Conservation (phyloP, 2,888 invertebrate species). For the Papilio gigon region DNA sequence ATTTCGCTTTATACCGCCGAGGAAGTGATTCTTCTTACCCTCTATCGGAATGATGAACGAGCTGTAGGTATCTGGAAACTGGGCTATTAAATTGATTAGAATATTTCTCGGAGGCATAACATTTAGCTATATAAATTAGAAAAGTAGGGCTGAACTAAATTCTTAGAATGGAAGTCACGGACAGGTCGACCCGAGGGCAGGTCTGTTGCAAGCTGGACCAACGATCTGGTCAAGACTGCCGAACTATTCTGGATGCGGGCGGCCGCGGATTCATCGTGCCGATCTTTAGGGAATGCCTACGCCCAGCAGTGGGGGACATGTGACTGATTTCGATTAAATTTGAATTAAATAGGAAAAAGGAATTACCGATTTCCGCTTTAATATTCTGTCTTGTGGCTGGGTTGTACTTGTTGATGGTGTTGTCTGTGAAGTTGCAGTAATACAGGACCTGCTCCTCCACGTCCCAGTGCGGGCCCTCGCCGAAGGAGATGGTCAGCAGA, state of each 20-base stretch:
- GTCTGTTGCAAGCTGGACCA: too few species aligned
- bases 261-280: too few species aligned
- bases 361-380: slow-evolving; percentile 6
- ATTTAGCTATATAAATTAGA: too few species aligned
- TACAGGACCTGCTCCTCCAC: slow-evolving; percentile 82
- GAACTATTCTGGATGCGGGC: too few species aligned
- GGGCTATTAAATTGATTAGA: background rate
- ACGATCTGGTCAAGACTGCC: too few species aligned
- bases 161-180: too few species aligned
- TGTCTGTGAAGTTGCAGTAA: slow-evolving; percentile 68
- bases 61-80: background rate
- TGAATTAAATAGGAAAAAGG: too few species aligned
- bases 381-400: background rate
- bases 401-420: slow-evolving; percentile 1
- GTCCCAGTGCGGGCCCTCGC: slow-evolving; percentile 89
- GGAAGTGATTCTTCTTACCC: background rate
- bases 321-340: background rate
- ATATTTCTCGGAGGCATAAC: background rate
- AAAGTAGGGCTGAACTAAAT: too few species aligned
- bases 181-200: too few species aligned
- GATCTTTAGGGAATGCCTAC: too few species aligned
- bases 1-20: background rate
- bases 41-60: slow-evolving; percentile 7
- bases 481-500: slow-evolving; percentile 70
- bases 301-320: too few species aligned